Conservation (phyloP, 2,113 vertebrate species). For the Melanocharis versteri region DNA sequence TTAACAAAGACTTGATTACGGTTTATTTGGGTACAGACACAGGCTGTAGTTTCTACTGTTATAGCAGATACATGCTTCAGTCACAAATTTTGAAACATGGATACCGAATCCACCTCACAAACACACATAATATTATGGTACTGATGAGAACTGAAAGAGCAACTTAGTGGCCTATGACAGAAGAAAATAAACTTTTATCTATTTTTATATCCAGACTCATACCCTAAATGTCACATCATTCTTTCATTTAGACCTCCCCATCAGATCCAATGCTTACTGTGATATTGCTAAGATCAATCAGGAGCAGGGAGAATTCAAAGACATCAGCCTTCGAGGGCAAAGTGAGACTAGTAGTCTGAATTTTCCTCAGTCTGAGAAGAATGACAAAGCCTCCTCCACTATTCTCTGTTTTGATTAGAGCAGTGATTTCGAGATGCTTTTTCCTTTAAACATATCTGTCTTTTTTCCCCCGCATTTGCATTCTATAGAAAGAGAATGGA, state of each 20-base stretch:
- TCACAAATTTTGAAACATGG: neutral
- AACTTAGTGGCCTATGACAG: neutral
- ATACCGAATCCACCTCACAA: fast-evolving
- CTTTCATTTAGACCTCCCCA: neutral
- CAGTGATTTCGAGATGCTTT: neutral
- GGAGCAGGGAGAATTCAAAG: neutral
- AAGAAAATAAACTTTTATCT: neutral
- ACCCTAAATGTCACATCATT: neutral
- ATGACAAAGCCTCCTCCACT: neutral
- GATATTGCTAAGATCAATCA: neutral
- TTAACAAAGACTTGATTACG: neutral
- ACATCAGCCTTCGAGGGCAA: neutral
- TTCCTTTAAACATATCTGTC: neutral
- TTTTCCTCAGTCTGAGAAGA: neutral
- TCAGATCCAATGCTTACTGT: neutral
- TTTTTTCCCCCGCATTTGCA: neutral
- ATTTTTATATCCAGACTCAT: neutral
- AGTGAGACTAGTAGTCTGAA: neutral
- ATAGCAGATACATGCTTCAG: neutral
- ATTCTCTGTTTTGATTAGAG: neutral
- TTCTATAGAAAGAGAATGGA: neutral
- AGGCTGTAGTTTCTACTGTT: neutral
- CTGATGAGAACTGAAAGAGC: neutral
- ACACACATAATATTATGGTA: fast-evolving
- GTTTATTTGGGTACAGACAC: neutral